phyloP scores from a whole-genome alignment of 2,113 vertebrate species.

The Ciconia stormi region DNA sequence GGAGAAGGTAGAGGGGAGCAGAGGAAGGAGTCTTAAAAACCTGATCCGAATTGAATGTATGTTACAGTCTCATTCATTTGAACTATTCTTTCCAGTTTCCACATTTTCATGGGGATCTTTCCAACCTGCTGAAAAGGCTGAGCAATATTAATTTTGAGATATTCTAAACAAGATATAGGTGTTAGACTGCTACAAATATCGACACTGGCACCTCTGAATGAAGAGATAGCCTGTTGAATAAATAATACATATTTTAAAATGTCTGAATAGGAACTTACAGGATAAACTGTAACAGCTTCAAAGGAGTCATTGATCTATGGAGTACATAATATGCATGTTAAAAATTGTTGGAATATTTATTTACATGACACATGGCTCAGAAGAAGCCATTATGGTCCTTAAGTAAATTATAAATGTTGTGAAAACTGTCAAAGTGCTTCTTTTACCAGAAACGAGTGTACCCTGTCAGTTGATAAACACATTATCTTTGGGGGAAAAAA shows the following conservation, averaged over 20 bases:
- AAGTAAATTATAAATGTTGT: slow-evolving; percentile 57
- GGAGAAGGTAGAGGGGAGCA: not conserved
- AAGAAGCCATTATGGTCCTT: slow-evolving; percentile 49
- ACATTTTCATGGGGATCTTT: not conserved
- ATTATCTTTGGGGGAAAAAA: not conserved
- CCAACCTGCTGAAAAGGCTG: not conserved
- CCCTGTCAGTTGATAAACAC: not conserved
- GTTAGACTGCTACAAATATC: not conserved
- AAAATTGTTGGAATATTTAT: slow-evolving; percentile 51
- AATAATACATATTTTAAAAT: slow-evolving; percentile 48
- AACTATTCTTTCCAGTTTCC: not conserved
- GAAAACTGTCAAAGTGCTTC: slow-evolving; percentile 37
- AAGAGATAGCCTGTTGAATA: slow-evolving; percentile 42
- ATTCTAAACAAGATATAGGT: not conserved
- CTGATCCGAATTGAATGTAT: not conserved
- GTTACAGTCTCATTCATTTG: not conserved
- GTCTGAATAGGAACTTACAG: slow-evolving; percentile 50
- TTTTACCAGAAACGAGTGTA: slow-evolving; percentile 43
- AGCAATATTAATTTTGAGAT: slow-evolving; percentile 32
- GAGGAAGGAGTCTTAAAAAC: not conserved
- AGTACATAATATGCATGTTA: slow-evolving; percentile 50
- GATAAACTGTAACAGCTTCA: slow-evolving; percentile 56
- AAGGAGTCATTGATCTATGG: slow-evolving; percentile 61
- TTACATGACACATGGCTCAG: slow-evolving; percentile 41
- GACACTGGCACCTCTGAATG: not conserved